Evolutionary conservation across 2,888 invertebrate genomes (phyloP), one percentile per base, ranked within the genome.

Genomic region (Sceliomorpha sp.): DNA sequence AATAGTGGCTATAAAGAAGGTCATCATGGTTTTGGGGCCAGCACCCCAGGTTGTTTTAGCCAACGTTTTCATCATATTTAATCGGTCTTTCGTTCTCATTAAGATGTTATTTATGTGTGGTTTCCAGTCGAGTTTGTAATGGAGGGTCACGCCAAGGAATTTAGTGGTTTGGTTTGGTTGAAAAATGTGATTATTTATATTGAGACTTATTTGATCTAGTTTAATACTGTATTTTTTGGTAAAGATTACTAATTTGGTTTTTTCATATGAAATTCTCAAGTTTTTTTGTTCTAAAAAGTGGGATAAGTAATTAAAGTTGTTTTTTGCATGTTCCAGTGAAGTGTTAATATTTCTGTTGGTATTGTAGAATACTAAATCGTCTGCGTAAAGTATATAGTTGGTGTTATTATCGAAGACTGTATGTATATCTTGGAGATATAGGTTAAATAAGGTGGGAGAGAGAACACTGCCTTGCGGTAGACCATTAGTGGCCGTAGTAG

Each of bases 391-490:
- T 6, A 47, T 20, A 6, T 0, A 12, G 20, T 47, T 34, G 1
- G n/a, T 24, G 8, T 34, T 12, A 3, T 13, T 24, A n/a, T 34
- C 24, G 24, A 48, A 26, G 6, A 14, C 8, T 7, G 6, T 1
- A n/a, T 13, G 1, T 2, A 48, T 34, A 26, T 48, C 36, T 0
- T 14, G 13, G 1, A 36, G 4, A 26, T 48, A 48, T 6, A 48
- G 24, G 14, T 36, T 48, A 26, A 48, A 48, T 2, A 48, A 26
- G 2, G 36, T 36, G 1, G 48, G 48, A 1, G 48, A 48, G 12
- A 36, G 26, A n/a, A 36, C 34, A n/a, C 36, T 36, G n/a, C 36
- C 36, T 15, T 36, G 36, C n/a, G 36, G 36, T 1, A 36, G 15
- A 3, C 36, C 39, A 9, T 24, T 39, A 0, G 39, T 10, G 0